Base-by-base conservation (phyloP, 1,140 invertebrate species). In the Drosophila nasuta region DNA sequence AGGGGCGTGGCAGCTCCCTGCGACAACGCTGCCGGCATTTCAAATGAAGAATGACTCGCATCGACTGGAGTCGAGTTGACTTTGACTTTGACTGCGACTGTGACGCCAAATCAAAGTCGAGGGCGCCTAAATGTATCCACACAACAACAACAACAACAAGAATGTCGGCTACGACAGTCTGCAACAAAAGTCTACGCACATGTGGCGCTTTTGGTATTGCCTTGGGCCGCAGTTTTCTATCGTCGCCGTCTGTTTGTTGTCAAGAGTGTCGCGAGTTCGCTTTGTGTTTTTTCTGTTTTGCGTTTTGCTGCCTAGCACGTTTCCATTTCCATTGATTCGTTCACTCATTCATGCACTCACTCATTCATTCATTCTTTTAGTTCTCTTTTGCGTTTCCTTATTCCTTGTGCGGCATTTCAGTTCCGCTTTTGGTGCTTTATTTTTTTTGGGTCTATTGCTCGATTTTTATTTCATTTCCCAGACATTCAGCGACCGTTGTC, bases 391-490 rank as follows among this genome's bases (percentile, higher is more conserved):
- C 15, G 45, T 54, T 80, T 67, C 63, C 68, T 76, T 69, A 49
- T 49, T 54, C 48, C 46, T 45, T 45, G 7, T 17, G 11, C 30
- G 3, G 75, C 81, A 68, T 59, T 25, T 88, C 80, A 75, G 85
- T 88, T 88, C 77, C 86, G 85, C 75, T 62, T 88, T 87, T 83
- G 69, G 67, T 73, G 20, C 20, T 25, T 25, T 25, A 3, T 79
- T 62, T 45, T 46, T 60, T 33, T 41, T 5, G 41, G 46, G 58
- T 59, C 64, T 67, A 73, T 65, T 54, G 57, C 72, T 66, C 52
- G 77, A 70, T 70, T 85, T 68, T 83, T 83, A 78, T 83, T 88
- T 88, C 77, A 75, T 78, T 83, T 83, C 68, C 49, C 73, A 77
- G 80, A 71, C 81, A 77, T 79, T 54, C 49, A 54, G 38, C 66